Base-by-base conservation (phyloP, 23 tunicate species). In the Phallusia fumigata region DNA sequence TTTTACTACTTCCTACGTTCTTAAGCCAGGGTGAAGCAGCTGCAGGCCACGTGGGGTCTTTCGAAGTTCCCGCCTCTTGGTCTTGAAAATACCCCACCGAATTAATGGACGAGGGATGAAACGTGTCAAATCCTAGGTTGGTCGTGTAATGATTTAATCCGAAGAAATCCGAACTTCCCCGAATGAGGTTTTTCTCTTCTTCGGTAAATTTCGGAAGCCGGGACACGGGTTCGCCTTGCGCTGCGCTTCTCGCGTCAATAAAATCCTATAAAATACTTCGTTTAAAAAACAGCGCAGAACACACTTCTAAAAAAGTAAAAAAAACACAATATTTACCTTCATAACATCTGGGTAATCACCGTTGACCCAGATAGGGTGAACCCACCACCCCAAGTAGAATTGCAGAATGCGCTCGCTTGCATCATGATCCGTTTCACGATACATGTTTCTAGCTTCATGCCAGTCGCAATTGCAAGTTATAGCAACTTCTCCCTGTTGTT, bases 141-240 rank as follows among this genome's bases (percentile, higher is more conserved):
- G 98, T 82, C 19, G 99, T 97, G 87, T 97, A 97, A 45, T 97
- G 99, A 75, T 97, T 97, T 36, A 97, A 64, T 34, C 99, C 99
- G 72, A 97, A 97, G 78, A 97, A 97, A 83, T 97, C 99, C 33
- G 97, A 80, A 32, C 95, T 88, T 36, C 89, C 97, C 53, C 80
- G 83, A 82, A 84, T 97, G 65, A 77, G 82, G 64, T 35, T 79
- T 30, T 80, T 97, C 83, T 97, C 95, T 52, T 82, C 95, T 49
- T 90, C 91, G 52, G 97, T 97, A 77, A 97, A 97, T 32, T 83
- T 83, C 11, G 95, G 97, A 0, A 92, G 85, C 12, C 93, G 88
- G 40, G 79, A 51, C 50, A 83, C 64, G 5, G 90, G 69, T 21
- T 74, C 28, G 76, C 84, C 87, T 65, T 79, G 86, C 24, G 86